Evolutionary conservation across 1,140 invertebrate genomes (phyloP), one percentile per base, ranked within the genome.

Genomic region (Heliconius congener): DNA sequence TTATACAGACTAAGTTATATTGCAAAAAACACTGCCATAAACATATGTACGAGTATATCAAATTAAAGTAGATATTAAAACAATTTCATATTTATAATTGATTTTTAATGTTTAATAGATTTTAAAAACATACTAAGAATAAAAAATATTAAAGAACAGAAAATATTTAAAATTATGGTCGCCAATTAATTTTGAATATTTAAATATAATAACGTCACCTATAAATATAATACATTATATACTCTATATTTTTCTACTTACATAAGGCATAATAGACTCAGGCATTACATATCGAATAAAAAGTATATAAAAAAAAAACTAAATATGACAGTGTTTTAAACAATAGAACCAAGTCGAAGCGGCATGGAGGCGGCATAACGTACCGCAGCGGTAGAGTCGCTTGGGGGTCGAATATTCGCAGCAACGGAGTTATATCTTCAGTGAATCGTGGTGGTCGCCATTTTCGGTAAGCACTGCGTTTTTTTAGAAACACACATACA

Each of bases 381-480:
- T 95, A 95, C 94, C 94, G 94, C 90, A 83, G 73, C 78, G 93
- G 90, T 76, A 92, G 88, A 76, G 88, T 88, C 78, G 95, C 95
- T 86, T 95, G 94, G 81, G 96, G 96, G 95, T 97, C 96, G 93
- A 97, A 97, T 94, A 97, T 95, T 90, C 96, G 95, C 93, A 96
- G 95, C 88, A 97, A 94, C 90, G 96, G 96, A 86, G 96, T 96
- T 90, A 97, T 97, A 93, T 97, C 96, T 84, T 96, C 96, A 78
- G 96, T 96, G 95, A 97, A 96, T 88, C 96, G 94, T 83, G 96
- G 96, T 83, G 96, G 96, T 85, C 96, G 95, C 96, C 96, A 97
- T 94, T 96, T 95, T 93, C 96, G 96, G 94, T 96, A 95, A 86
- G 94, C 94, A 93, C 96, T 96, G 95, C 87, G 82, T 91, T 92